phyloP scores from a whole-genome alignment of 2,888 invertebrate species.

The Stegana nigrithorax region DNA sequence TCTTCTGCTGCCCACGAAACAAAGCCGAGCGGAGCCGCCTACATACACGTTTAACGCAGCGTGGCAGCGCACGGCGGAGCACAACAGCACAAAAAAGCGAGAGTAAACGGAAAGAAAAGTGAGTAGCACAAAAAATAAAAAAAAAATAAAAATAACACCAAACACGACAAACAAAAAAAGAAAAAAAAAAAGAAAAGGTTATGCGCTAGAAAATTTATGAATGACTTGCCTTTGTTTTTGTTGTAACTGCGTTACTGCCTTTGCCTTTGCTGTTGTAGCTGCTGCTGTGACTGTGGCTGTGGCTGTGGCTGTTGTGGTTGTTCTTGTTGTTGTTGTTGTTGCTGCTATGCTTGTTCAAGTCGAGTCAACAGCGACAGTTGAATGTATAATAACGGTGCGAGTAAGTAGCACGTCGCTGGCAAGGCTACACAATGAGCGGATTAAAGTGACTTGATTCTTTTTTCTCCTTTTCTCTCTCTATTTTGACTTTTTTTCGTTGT shows the following conservation, averaged over 20 bases:
- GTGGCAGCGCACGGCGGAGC: not conserved
- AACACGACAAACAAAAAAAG: not conserved
- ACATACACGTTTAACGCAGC: not conserved
- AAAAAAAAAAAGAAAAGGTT: not conserved
- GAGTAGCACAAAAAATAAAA: not conserved
- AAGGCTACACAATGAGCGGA: not conserved
- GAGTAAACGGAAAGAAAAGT: not conserved
- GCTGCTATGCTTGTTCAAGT: too few species aligned
- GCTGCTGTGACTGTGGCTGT: not conserved
- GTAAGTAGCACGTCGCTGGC: too few species aligned
- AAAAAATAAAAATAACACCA: not conserved
- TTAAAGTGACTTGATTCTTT: not conserved
- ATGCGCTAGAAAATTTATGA: constrained; percentile 12
- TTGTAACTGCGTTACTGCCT: constrained; percentile 1
- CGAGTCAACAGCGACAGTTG: too few species aligned
- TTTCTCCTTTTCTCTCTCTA: not conserved
- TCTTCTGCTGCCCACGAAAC: too few species aligned
- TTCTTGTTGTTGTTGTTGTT: too few species aligned
- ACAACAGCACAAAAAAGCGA: not conserved
- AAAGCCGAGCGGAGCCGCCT: not conserved
- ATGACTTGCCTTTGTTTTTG: constrained; percentile 1
- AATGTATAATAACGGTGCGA: too few species aligned
- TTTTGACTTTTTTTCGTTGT: not conserved
- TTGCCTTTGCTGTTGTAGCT: not conserved
- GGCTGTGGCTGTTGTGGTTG: too few species aligned